phyloP scores from a whole-genome alignment of 2,888 invertebrate species.

The Cordilura impudica region DNA sequence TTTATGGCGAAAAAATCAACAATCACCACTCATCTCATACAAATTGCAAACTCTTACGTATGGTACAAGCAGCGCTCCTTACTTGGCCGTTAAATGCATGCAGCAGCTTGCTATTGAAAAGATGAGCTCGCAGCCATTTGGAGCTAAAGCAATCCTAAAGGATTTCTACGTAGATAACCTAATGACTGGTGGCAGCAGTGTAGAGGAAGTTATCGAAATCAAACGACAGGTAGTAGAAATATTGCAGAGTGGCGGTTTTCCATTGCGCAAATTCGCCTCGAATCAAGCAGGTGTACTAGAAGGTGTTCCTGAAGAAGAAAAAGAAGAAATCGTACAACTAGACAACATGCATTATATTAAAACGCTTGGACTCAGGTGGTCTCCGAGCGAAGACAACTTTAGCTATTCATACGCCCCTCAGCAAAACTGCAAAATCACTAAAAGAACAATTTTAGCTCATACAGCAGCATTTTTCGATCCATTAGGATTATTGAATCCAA shows the following conservation, averaged over 20 bases:
- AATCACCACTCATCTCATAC: not conserved
- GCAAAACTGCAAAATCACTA: not conserved
- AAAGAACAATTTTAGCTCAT: slow-evolving; percentile 10
- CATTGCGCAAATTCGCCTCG: slow-evolving; percentile 56
- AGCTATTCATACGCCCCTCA: slow-evolving; percentile 7
- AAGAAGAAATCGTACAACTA: not conserved
- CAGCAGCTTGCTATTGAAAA: not conserved
- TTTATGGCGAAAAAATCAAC: slow-evolving; percentile 2
- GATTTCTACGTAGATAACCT: slow-evolving; percentile 65
- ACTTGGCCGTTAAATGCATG: slow-evolving; percentile 15
- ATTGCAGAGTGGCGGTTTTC: slow-evolving; percentile 40
- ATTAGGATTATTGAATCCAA: slow-evolving; percentile 42
- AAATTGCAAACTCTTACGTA: slow-evolving; percentile 21
- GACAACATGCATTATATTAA: slow-evolving; percentile 21
- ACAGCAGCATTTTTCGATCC: slow-evolving; percentile 35
- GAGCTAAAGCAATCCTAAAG: slow-evolving; percentile 25
- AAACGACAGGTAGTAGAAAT: slow-evolving; percentile 38
- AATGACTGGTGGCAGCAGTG: slow-evolving; percentile 45
- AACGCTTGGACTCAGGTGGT: slow-evolving; percentile 27
- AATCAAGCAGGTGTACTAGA: slow-evolving; percentile 18
- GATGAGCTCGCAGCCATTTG: slow-evolving; percentile 40
- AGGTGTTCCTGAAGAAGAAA: slow-evolving; percentile 14
- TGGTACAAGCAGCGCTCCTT: slow-evolving; percentile 9
- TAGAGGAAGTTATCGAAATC: slow-evolving; percentile 47
- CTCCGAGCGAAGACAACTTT: slow-evolving; percentile 19